These are phyloP conservation scores for Dendroctonus ponderosae DNA, from an alignment of 1,140 invertebrate genomes.

Conservation along the genomic window DNA sequence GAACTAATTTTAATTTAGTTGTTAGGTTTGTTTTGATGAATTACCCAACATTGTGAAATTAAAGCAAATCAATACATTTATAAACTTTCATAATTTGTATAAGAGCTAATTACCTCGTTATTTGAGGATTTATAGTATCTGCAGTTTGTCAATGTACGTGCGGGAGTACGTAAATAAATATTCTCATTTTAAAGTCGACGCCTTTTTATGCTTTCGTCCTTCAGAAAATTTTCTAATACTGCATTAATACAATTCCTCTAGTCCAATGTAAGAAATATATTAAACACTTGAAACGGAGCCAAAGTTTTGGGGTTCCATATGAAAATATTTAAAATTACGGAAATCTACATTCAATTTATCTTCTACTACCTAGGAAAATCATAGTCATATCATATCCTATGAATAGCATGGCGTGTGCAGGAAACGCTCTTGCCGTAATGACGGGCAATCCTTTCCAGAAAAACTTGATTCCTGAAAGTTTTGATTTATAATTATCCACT, in stretches of 20 bases:
- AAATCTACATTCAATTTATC: neutral
- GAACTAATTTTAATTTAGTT: constrained; percentile 37
- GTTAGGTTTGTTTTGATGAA: constrained; percentile 24
- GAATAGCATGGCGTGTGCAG: constrained; percentile 70
- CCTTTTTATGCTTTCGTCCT: constrained; percentile 2
- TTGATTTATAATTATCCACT: neutral
- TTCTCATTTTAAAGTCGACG: constrained; percentile 40
- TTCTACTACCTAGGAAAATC: constrained; percentile 19
- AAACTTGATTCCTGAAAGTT: constrained; percentile 38
- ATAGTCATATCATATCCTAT: constrained; percentile 60
- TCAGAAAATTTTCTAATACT: neutral
- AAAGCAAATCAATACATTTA: neutral
- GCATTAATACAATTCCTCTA: neutral
- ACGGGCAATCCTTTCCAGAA: constrained; percentile 62
- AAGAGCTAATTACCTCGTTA: constrained; percentile 42
- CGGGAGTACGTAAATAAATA: constrained; percentile 44
- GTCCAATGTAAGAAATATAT: neutral
- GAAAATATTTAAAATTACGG: neutral
- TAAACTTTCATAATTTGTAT: constrained; percentile 44
- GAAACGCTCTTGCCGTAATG: constrained; percentile 63
- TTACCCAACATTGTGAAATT: no score
- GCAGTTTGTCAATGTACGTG: constrained; percentile 45
- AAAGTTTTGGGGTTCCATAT: neutral
- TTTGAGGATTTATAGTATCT: constrained; percentile 42
- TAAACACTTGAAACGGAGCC: neutral